Conservation (phyloP, 2,888 invertebrate species). For the Drosophila trichaetosa region DNA sequence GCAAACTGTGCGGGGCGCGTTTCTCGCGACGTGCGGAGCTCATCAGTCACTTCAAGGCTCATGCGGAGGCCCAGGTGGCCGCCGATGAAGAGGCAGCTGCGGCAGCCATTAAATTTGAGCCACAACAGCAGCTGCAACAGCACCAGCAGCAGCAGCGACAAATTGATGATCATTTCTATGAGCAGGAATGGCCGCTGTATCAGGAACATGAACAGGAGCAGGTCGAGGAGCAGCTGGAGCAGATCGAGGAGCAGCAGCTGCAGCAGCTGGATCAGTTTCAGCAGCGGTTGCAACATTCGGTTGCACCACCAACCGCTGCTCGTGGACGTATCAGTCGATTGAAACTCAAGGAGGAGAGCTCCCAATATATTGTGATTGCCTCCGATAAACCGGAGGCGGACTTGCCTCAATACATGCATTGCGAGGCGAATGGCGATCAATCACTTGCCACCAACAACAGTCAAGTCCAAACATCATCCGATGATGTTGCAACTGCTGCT, state of each 20-base stretch:
- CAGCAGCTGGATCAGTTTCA: slow-evolving; percentile 32
- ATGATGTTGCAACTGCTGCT: slow-evolving; percentile 7
- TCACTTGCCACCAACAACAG: slow-evolving; percentile 28
- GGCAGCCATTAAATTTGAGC: slow-evolving; percentile 60
- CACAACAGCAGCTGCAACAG: slow-evolving; percentile 48
- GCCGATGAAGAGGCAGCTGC: slow-evolving; percentile 72
- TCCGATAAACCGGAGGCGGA: slow-evolving; percentile 45
- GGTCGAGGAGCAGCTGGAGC: slow-evolving; percentile 20
- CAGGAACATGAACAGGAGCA: slow-evolving; percentile 48
- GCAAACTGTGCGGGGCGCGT: slow-evolving; percentile 92
- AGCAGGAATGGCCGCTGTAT: slow-evolving; percentile 79
- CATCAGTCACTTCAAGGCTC: slow-evolving; percentile 93
- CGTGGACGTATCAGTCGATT: slow-evolving; percentile 81
- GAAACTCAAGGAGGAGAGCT: slow-evolving; percentile 80
- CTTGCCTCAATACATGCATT: slow-evolving; percentile 45
- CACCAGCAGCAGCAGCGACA: slow-evolving; percentile 56
- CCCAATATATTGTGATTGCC: slow-evolving; percentile 76
- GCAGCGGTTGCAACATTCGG: slow-evolving; percentile 37
- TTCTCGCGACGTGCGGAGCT: slow-evolving; percentile 92
- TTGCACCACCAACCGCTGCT: slow-evolving; percentile 42
- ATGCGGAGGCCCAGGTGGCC: slow-evolving; percentile 90
- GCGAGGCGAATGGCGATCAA: slow-evolving; percentile 43
- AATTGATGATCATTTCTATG: slow-evolving; percentile 82
- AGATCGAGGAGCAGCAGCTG: slow-evolving; percentile 5
- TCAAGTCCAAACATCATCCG: slow-evolving; percentile 1